phyloP scores from a whole-genome alignment of 2,797 vertebrate genomes.

The Peromyscus aztecus region DNA sequence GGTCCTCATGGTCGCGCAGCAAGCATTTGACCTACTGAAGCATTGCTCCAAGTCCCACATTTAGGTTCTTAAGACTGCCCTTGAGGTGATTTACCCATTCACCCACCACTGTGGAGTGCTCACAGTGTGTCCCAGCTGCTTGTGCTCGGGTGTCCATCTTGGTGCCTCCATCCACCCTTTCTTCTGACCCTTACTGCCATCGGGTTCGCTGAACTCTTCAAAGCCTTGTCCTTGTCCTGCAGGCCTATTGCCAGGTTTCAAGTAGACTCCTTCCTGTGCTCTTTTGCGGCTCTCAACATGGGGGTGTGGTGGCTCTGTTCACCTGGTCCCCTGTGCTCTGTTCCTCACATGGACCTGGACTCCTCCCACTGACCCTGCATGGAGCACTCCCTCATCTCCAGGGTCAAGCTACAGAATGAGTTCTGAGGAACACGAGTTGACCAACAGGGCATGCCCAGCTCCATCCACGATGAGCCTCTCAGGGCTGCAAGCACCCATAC shows the following conservation, averaged over 20 bases:
- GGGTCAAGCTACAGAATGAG: too few relatives aligned
- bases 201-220: neutral
- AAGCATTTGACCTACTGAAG: neutral
- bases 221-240: fast-evolving
- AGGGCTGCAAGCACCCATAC: neutral
- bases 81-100: fast-evolving
- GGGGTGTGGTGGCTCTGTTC: neutral
- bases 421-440: neutral
- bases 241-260: neutral
- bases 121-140: neutral
- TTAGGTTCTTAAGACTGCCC: neutral
- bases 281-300: neutral
- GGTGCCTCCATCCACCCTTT: fast-evolving
- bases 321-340: neutral
- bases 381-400: too few relatives aligned
- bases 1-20: neutral
- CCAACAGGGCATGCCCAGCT: neutral
- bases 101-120: fast-evolving
- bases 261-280: neutral
- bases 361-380: neutral
- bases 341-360: neutral
- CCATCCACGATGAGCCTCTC: neutral
- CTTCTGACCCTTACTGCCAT: neutral
- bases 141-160: fast-evolving
- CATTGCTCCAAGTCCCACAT: neutral